Percentiles rank a stretch among this genome's conserved stretches.
Conservation (phyloP, 2,113 vertebrate genomes). For the Proteles cristata region DNA sequence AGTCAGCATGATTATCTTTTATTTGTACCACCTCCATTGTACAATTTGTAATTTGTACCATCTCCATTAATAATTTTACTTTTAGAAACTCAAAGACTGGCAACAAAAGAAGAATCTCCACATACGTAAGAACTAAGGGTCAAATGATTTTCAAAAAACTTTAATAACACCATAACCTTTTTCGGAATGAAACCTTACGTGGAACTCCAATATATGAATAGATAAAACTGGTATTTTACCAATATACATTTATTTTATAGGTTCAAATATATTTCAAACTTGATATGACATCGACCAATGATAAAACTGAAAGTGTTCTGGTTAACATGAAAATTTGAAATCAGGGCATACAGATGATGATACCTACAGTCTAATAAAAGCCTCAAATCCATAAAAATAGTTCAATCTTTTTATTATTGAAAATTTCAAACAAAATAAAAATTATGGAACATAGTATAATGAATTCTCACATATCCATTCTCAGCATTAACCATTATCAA, state of each 20-base stretch:
- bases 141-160: neutral
- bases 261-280: neutral
- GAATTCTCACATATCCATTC: neutral
- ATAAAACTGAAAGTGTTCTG: neutral
- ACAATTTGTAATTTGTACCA: neutral
- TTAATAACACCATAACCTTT: neutral
- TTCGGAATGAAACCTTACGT: neutral
- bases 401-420: neutral
- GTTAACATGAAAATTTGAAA: constrained; percentile 7
- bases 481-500: neutral
- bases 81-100: neutral
- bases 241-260: neutral
- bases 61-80: neutral
- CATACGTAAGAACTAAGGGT: neutral
- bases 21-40: neutral
- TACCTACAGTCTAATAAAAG: neutral
- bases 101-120: neutral
- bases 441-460: neutral
- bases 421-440: constrained; percentile 34
- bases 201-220: neutral
- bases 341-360: neutral
- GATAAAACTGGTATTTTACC: neutral
- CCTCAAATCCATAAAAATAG: neutral
- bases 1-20: neutral
- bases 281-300: neutral